A percentile compares a stretch with the other conserved stretches of the same genome.
These are phyloP conservation scores for Euura lappo DNA, from an alignment of 1,140 invertebrate genomes.

Conservation along the genomic window DNA sequence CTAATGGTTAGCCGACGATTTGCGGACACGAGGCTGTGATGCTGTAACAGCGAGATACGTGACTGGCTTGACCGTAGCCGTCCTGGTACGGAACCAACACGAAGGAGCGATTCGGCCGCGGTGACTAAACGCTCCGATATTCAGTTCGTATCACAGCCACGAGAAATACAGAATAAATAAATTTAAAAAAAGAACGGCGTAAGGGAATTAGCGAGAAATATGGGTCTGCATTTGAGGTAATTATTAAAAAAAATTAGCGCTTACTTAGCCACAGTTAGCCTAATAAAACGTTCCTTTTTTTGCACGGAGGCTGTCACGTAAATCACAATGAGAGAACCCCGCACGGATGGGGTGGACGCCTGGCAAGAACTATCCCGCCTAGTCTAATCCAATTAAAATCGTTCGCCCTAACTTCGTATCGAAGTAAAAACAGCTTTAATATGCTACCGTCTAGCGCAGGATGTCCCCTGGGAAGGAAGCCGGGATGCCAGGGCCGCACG, in stretches of 20 bases:
- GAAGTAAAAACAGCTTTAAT: conserved; percentile 11
- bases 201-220: neutral
- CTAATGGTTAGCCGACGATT: conserved; percentile 1
- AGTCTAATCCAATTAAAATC: conserved; percentile 16
- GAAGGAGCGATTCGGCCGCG: neutral
- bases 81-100: neutral
- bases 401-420: conserved; percentile 6
- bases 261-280: conserved; percentile 7
- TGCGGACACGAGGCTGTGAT: neutral
- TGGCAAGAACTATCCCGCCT: conserved; percentile 8
- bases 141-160: neutral
- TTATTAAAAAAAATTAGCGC: conserved; percentile 11
- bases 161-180: neutral
- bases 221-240: neutral
- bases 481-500: neutral
- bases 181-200: neutral
- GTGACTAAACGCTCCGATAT: neutral
- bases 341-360: neutral
- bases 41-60: neutral
- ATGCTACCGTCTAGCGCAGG: conserved; percentile 11
- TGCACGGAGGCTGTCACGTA: conserved; percentile 5
- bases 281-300: conserved; percentile 12
- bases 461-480: neutral
- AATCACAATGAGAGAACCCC: conserved; percentile 11
- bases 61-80: neutral